Evolutionary conservation across 2,888 invertebrate genomes (phyloP).

Genomic region (Chymomyza procnemis): DNA sequence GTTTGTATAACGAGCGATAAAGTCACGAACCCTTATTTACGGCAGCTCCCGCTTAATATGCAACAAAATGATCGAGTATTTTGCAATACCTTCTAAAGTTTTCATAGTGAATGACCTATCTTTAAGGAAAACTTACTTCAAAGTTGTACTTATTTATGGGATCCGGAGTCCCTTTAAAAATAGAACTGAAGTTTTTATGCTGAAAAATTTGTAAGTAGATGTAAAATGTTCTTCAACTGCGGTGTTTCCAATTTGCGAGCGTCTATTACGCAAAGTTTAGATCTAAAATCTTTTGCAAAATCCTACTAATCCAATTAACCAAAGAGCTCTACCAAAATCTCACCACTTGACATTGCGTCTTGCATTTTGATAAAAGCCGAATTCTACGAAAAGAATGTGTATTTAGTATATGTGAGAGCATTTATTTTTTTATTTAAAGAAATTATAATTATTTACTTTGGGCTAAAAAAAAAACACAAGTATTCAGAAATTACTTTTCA

Average conservation of each 20-base stretch:
- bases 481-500: conserved; percentile 27
- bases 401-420: conserved; percentile 27
- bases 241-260: not conserved
- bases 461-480: conserved; percentile 18
- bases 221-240: no score
- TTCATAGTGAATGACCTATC: no score
- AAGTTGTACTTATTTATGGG: no score
- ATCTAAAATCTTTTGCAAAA: conserved; percentile 5
- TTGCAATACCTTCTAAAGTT: no score
- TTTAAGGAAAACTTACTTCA: no score
- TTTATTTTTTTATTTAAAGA: conserved; percentile 32
- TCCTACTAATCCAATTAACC: conserved; percentile 65
- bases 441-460: conserved; percentile 9
- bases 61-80: no score
- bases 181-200: no score
- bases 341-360: conserved; percentile 21
- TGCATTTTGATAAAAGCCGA: conserved; percentile 21
- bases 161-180: no score
- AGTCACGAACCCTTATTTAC: no score
- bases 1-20: no score
- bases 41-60: no score
- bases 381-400: not conserved
- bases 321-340: conserved; percentile 41
- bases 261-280: not conserved
- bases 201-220: no score